Base-by-base conservation (phyloP, 2,888 invertebrate genomes). In the Cerastis leucographa region DNA sequence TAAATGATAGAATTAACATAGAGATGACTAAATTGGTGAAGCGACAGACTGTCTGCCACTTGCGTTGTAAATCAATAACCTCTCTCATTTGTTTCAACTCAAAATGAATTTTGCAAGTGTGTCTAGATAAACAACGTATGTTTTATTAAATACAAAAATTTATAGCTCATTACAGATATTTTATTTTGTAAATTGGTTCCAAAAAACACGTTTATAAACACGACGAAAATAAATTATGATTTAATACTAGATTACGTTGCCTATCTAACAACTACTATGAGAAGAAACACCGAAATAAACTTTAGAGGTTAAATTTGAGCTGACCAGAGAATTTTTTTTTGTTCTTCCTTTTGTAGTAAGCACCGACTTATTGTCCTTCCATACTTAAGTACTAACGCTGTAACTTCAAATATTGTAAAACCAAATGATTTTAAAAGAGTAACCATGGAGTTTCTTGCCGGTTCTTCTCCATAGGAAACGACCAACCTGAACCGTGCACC, bases 21-120 rank as follows among this genome's bases (percentile, higher is more conserved):
- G 49, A 76, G 71, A 81, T 81, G 85, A 82, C 85, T 82, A 81
- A 71, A 81, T 85, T 74, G 62, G 29, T 72, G 59, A 54, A 85
- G 85, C 85, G 83, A 35, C 85, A 61, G 54, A 46, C 62, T 85
- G 83, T 84, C 83, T 84, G 54, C 54, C 69, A 25, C 42, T n/a
- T 49, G 56, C 46, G 62, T 44, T 73, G 44, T 72, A 54, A 44
- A 40, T 64, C 68, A 64, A 19, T 72, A 35, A 35, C 19, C 35
- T 80, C 42, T 62, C 40, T 22, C 29, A 71, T 56, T 22, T 56
- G 29, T 64, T 29, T 64, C n/a, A 0, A 22, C 5, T 59, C 1
- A 35, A 42, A 35, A 42, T 19, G 1, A 35, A n/a, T 54, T 3
- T 2, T 17, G 12, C 17, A 14, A 35, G 2, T 19, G 17, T 42